These are phyloP conservation scores for Crocodylus rhombifer DNA, from an alignment of 2,797 vertebrate species.

Conservation along the genomic window DNA sequence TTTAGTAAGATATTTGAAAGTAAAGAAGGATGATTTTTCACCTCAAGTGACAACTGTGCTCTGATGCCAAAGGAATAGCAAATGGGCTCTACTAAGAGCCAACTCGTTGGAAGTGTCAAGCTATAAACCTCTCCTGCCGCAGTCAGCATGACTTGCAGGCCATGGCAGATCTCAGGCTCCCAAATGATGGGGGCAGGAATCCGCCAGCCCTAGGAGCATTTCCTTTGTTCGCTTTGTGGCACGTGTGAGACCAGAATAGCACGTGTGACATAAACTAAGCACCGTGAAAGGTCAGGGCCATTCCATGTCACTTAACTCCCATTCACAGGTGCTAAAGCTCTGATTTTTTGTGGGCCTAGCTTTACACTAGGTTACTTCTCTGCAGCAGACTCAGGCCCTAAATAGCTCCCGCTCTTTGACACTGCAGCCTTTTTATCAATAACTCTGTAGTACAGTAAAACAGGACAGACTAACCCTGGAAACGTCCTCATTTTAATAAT, in stretches of 20 bases:
- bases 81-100: not conserved
- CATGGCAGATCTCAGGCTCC: not conserved
- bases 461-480: conserved; percentile 6
- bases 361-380: conserved; percentile 6
- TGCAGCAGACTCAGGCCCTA: not conserved
- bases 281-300: not conserved
- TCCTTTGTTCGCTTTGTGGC: not conserved
- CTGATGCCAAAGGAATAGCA: not conserved
- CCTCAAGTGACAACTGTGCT: not conserved
- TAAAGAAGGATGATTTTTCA: not conserved
- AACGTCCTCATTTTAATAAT: conserved; percentile 2
- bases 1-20: not conserved
- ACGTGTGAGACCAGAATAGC: not conserved
- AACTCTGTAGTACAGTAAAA: not conserved
- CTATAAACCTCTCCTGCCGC: not conserved
- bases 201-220: not conserved
- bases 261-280: rapidly evolving
- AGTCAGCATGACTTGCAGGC: not conserved
- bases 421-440: not conserved
- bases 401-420: not conserved
- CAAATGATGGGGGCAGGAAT: not conserved
- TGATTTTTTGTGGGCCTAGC: not conserved
- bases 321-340: not conserved
- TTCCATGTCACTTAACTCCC: not conserved
- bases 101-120: not conserved